Percentiles rank a stretch among this genome's conserved stretches.
Evolutionary conservation across 2,888 invertebrate species (phyloP).

Genomic region (Tetramorium bicarinatum): DNA sequence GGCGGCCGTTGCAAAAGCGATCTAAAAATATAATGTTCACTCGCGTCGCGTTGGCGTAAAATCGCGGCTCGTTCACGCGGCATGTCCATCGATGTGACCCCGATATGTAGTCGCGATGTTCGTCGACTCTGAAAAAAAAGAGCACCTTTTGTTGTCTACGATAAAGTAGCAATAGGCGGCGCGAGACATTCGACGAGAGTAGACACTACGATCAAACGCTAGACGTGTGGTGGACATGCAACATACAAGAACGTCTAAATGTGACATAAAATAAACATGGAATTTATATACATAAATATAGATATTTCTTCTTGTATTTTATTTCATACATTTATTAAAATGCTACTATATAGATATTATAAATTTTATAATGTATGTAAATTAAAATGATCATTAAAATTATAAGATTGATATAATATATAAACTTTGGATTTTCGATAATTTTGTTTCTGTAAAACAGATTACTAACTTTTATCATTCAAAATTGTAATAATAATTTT

Average conservation of each 20-base stretch:
- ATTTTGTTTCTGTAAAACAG: not conserved
- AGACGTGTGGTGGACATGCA: not conserved
- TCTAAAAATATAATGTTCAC: slow-evolving; percentile 77
- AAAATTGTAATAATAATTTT: not conserved
- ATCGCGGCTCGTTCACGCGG: slow-evolving; percentile 73
- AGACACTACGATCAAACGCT: not conserved
- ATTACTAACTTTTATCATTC: not conserved
- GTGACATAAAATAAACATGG: not conserved
- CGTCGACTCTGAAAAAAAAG: slow-evolving; percentile 66
- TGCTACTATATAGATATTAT: not conserved
- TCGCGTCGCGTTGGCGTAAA: slow-evolving; percentile 78
- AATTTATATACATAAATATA: not conserved
- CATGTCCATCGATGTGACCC: slow-evolving; percentile 80
- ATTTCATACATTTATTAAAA: not conserved
- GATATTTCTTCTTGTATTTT: not conserved
- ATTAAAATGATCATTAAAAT: not conserved
- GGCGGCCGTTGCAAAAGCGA: slow-evolving; percentile 61
- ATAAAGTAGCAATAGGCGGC: slow-evolving; percentile 51
- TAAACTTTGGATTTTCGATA: not conserved
- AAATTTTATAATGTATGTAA: not conserved
- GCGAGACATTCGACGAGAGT: slow-evolving; percentile 39
- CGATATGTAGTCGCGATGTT: slow-evolving; percentile 72
- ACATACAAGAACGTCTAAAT: not conserved
- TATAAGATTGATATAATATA: not conserved
- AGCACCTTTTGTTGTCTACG: slow-evolving; percentile 60